A percentile compares a stretch with the other conserved stretches of the same genome.
Evolutionary conservation across 64 coral and sea anemone species (phyloP).

Genomic region (Orbicella faveolata): DNA sequence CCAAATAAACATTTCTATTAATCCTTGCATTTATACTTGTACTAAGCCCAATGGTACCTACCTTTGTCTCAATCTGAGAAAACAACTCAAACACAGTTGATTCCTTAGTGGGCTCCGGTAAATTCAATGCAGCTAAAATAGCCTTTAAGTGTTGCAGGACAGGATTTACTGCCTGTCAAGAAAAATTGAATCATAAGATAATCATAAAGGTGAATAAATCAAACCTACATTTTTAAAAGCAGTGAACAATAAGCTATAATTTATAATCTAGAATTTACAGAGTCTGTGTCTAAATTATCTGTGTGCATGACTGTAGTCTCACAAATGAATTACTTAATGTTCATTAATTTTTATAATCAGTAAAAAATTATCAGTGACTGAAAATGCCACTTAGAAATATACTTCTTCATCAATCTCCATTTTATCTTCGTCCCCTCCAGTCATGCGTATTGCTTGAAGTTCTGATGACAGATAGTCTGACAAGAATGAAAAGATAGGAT

Average conservation of each 20-base stretch:
- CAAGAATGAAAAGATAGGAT: not conserved
- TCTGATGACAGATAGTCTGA: slow-evolving; percentile 95
- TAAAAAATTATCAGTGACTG: not conserved
- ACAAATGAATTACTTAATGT: not conserved
- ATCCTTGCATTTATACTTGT: not conserved
- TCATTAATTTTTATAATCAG: not conserved
- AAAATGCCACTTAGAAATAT: not conserved
- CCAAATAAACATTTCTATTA: too few relatives aligned
- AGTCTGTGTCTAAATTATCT: too few relatives aligned
- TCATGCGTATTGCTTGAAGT: slow-evolving; percentile 87
- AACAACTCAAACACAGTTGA: slow-evolving; percentile 81
- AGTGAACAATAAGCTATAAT: too few relatives aligned
- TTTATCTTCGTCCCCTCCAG: slow-evolving; percentile 75
- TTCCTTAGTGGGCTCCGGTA: slow-evolving; percentile 73
- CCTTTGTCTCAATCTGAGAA: slow-evolving; percentile 92
- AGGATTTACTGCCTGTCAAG: slow-evolving; percentile 67
- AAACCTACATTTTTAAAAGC: not conserved
- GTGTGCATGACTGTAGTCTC: not conserved
- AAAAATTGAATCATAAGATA: not conserved
- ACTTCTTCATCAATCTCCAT: slow-evolving; percentile 96
- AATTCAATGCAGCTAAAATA: slow-evolving; percentile 73
- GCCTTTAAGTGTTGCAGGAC: slow-evolving; percentile 59
- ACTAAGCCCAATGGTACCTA: not conserved
- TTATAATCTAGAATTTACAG: too few relatives aligned
- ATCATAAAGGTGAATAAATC: not conserved